phyloP scores from a whole-genome alignment of 2,113 vertebrate genomes.

The Etheostoma cragini region DNA sequence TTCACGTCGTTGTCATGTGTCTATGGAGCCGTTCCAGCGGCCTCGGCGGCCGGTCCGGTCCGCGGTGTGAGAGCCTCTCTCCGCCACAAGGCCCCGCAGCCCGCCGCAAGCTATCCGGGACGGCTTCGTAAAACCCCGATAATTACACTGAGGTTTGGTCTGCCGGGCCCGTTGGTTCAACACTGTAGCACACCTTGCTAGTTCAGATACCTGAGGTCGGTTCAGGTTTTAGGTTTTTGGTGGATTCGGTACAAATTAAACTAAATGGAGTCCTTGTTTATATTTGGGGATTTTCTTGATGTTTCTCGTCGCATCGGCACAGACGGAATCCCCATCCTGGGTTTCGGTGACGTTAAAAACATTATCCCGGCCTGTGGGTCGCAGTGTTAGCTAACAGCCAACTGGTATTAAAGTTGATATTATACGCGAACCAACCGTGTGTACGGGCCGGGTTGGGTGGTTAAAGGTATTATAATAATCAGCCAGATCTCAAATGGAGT shows the following conservation, averaged over 20 bases:
- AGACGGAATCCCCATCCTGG: rapidly evolving
- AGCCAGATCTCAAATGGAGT: not conserved
- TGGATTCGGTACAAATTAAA: not conserved
- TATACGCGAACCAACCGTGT: not conserved
- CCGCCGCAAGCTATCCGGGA: not conserved
- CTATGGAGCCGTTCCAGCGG: conserved; percentile 25
- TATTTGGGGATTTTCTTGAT: rapidly evolving
- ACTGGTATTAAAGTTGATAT: conserved; percentile 14
- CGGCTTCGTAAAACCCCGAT: not conserved
- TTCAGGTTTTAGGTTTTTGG: not conserved
- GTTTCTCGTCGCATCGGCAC: not conserved
- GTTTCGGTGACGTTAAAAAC: not conserved
- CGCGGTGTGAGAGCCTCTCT: conserved; percentile 17
- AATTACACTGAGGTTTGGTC: rapidly evolving
- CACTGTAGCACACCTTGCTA: not conserved
- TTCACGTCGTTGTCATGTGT: conserved; percentile 36
- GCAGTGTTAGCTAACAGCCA: too few relatives aligned
- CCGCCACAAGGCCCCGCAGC: conserved; percentile 49
- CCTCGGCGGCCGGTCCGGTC: conserved; percentile 38
- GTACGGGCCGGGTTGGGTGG: rapidly evolving
- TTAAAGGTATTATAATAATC: not conserved
- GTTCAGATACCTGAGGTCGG: not conserved
- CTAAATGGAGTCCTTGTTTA: rapidly evolving
- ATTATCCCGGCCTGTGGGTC: too few relatives aligned
- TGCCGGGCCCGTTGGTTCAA: not conserved